Evolutionary conservation across 1,140 invertebrate species (phyloP).

Genomic region (Druon quercuslanigerum): DNA sequence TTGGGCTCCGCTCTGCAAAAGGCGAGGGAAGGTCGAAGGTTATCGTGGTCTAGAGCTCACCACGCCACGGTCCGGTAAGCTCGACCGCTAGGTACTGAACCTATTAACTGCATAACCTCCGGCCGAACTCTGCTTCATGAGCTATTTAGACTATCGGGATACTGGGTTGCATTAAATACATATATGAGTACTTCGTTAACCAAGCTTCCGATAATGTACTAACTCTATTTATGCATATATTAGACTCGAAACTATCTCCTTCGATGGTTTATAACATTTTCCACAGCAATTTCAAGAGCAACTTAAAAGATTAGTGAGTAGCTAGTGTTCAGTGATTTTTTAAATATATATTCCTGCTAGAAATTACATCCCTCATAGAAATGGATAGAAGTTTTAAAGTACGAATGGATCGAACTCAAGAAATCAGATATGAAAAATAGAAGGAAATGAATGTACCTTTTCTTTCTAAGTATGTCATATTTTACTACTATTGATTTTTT

Average conservation of each 20-base stretch:
- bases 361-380: too few relatives aligned
- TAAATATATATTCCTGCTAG: too few relatives aligned
- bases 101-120: conserved; percentile 45
- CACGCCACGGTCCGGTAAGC: conserved; percentile 32
- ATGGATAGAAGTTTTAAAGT: too few relatives aligned
- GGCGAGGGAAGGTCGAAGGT: conserved; percentile 39
- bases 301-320: too few relatives aligned
- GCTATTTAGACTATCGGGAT: conserved; percentile 50
- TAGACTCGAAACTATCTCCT: neutral
- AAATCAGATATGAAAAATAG: too few relatives aligned
- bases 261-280: neutral
- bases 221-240: neutral
- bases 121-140: conserved; percentile 41
- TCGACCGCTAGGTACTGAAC: conserved; percentile 39
- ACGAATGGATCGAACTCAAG: too few relatives aligned
- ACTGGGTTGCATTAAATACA: conserved; percentile 51
- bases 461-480: too few relatives aligned
- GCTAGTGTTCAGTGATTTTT: too few relatives aligned
- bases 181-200: conserved; percentile 43
- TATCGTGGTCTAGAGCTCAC: conserved; percentile 45
- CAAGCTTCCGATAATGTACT: conserved; percentile 9
- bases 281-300: neutral
- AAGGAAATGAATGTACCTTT: too few relatives aligned
- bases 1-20: conserved; percentile 10
- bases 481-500: too few relatives aligned